Evolutionary conservation across 2,797 vertebrate species (phyloP).

Genomic region (Pelochelys cantorii): DNA sequence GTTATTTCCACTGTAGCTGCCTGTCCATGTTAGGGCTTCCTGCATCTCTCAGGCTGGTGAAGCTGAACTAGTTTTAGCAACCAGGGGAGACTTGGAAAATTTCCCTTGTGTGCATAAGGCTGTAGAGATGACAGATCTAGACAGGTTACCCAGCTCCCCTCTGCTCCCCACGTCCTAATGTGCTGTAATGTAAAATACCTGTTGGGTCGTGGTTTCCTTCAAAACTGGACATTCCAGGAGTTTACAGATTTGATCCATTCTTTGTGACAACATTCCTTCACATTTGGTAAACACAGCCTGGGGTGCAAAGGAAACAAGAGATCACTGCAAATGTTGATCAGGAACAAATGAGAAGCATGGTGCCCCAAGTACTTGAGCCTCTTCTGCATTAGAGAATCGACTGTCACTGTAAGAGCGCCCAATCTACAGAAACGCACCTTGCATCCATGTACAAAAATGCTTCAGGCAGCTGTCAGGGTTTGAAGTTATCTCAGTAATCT

Average conservation of each 20-base stretch:
- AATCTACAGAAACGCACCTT: not conserved
- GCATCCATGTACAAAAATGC: not conserved
- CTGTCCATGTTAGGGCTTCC: not conserved
- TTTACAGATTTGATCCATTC: rapidly evolving
- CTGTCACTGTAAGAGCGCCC: not conserved
- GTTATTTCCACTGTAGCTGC: not conserved
- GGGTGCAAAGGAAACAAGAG: not conserved
- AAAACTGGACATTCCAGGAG: not conserved
- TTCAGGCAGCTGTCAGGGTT: not conserved
- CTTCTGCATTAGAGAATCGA: not conserved
- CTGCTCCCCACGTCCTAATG: not conserved
- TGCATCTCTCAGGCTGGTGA: not conserved
- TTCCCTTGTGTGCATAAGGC: not conserved
- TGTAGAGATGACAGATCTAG: not conserved
- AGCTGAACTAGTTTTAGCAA: not conserved
- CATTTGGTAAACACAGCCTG: conserved; percentile 39
- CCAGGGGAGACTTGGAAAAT: not conserved
- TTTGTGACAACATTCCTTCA: not conserved
- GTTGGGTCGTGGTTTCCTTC: rapidly evolving
- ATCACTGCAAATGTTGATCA: not conserved
- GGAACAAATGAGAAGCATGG: not conserved
- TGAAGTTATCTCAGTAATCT: not conserved
- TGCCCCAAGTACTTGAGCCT: not conserved
- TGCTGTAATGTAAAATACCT: too few relatives aligned
- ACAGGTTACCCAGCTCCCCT: not conserved